Conservation (phyloP, 2,888 invertebrate species). For the Tigriopus californicus region DNA sequence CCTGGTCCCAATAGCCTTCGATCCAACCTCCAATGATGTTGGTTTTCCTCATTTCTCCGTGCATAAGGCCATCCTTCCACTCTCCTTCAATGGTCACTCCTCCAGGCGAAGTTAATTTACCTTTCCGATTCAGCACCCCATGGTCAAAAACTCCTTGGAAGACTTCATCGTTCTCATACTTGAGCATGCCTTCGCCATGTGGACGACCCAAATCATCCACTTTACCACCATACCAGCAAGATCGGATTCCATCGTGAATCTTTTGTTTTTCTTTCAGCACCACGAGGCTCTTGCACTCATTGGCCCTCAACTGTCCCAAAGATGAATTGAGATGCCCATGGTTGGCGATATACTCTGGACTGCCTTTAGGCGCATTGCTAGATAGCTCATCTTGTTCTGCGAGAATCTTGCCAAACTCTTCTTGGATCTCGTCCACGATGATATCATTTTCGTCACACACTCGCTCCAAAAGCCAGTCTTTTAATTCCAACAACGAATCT, state of each 20-base stretch:
- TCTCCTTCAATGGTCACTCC: slow-evolving; percentile 5
- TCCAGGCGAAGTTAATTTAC: not conserved
- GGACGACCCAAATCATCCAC: not conserved
- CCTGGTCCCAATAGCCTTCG: slow-evolving; percentile 10
- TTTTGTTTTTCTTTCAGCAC: not conserved
- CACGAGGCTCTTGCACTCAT: not conserved
- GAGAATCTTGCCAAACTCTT: not conserved
- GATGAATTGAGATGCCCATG: not conserved
- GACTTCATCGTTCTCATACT: not conserved
- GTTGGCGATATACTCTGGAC: not conserved
- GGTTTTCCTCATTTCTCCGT: slow-evolving; percentile 4
- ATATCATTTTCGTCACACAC: slow-evolving; percentile 5
- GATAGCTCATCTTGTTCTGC: not conserved
- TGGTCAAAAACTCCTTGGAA: not conserved
- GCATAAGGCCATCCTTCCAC: slow-evolving; percentile 12
- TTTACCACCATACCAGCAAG: slow-evolving; percentile 4
- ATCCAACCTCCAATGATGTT: slow-evolving; percentile 4
- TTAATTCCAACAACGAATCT: not conserved
- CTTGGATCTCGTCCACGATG: slow-evolving; percentile 5
- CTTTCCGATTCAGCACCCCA: slow-evolving; percentile 7
- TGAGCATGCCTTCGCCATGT: slow-evolving; percentile 1
- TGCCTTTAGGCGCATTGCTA: not conserved
- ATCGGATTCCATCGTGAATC: not conserved
- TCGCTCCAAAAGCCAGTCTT: slow-evolving; percentile 8
- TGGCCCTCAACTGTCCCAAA: not conserved